These are phyloP conservation scores for Plecotus auritus DNA, from an alignment of 2,113 vertebrate genomes.

Conservation along the genomic window DNA sequence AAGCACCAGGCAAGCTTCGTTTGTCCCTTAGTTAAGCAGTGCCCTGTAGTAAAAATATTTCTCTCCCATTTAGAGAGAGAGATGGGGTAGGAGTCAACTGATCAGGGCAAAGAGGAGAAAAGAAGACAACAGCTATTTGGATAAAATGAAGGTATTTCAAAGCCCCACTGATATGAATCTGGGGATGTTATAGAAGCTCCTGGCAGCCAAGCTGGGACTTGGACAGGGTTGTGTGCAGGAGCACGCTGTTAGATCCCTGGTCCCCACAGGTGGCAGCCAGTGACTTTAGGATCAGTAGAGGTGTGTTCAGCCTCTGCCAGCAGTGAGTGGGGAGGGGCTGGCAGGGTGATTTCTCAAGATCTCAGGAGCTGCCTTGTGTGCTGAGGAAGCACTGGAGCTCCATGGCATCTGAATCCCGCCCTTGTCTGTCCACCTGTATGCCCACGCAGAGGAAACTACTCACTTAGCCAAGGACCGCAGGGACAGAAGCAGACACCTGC, in stretches of 20 bases:
- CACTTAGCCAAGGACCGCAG: neutral
- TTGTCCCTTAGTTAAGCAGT: neutral
- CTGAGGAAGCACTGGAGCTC: accelerated
- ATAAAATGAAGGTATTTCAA: neutral
- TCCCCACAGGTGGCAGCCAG: no score
- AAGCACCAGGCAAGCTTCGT: conserved; percentile 46
- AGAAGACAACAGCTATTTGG: neutral
- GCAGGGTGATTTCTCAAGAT: neutral
- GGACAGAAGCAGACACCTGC: neutral
- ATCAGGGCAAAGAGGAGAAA: neutral
- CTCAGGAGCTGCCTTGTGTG: neutral
- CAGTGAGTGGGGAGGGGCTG: accelerated
- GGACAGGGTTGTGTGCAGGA: neutral
- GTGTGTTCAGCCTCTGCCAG: neutral
- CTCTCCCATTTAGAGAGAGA: neutral
- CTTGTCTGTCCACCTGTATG: neutral
- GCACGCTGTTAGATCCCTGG: neutral
- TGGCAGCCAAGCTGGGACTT: neutral
- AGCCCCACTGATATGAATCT: neutral
- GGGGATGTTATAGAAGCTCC: neutral
- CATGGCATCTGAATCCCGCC: accelerated
- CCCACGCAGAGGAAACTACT: neutral
- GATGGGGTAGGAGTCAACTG: neutral
- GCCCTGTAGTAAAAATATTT: neutral
- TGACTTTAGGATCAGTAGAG: neutral